Evolutionary conservation across 1,140 invertebrate genomes (phyloP), one percentile per base, ranked within the genome.

Genomic region (Drosophila tropicalis): DNA sequence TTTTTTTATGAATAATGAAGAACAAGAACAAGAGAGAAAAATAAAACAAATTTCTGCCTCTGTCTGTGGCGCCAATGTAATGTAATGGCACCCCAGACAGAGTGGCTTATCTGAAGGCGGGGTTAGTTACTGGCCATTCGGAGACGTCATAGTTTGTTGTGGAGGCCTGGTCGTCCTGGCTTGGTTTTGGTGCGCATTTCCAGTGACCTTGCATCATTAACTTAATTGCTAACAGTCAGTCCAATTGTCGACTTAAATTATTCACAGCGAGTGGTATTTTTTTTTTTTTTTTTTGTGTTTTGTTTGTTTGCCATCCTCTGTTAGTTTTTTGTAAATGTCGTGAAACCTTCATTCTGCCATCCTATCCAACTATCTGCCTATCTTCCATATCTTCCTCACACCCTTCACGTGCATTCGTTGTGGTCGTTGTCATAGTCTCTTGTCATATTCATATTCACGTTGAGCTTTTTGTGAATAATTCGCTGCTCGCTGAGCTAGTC

Each of bases 171-270:
- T 10, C 2, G 32, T 36, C 56, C 15, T 17, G 17, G 44, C 44
- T 22, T 22, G 17, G 9, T 12, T 47, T 47, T 10, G 44, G 44
- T 51, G 65, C 62, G 66, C 76, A 89, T 75, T 87, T 89, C 85
- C 85, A 89, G 81, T 89, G 84, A 84, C 84, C 84, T 89, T 89
- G 84, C 70, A 80, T 90, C 77, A 89, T 89, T 90, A 89, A 89
- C 69, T 84, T 89, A 89, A 89, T 89, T 84, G 84, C 85, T 89
- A 64, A 72, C 67, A 69, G 70, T 61, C 71, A 76, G 70, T 81
- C 80, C 77, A 89, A 89, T 89, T 89, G 85, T 81, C 85, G 73
- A 76, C 41, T 77, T 89, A 71, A 89, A 89, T 89, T 81, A 89
- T 89, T 89, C 74, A 89, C 80, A 75, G 63, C 65, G 64, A 77